Conservation (phyloP, 2,888 invertebrate genomes). For the Erannis defoliaria region DNA sequence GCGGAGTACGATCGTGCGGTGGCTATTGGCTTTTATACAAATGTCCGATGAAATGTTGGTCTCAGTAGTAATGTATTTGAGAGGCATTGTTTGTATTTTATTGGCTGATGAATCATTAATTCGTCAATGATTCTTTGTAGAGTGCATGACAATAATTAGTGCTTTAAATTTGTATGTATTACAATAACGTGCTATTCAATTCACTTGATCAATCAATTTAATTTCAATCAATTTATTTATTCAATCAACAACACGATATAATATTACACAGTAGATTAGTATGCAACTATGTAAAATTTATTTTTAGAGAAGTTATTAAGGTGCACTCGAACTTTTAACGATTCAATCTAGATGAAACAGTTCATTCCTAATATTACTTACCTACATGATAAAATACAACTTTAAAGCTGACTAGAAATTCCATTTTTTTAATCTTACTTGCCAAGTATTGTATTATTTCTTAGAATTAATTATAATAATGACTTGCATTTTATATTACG, state of each 20-base stretch:
- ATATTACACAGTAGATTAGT: not conserved
- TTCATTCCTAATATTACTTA: slow-evolving; percentile 54
- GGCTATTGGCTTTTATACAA: slow-evolving; percentile 45
- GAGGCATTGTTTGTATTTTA: slow-evolving; percentile 50
- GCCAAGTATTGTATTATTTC: slow-evolving; percentile 71
- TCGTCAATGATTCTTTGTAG: slow-evolving; percentile 56
- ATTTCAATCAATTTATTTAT: too few species aligned
- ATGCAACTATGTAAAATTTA: not conserved
- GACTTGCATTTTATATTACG: slow-evolving; percentile 62
- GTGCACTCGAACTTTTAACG: slow-evolving; percentile 50
- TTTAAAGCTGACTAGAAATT: slow-evolving; percentile 51
- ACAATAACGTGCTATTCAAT: slow-evolving; percentile 40
- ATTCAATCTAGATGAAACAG: slow-evolving; percentile 25
- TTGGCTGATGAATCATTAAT: slow-evolving; percentile 50
- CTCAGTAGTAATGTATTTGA: slow-evolving; percentile 65
- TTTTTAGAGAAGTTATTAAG: slow-evolving; percentile 34
- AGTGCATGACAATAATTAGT: slow-evolving; percentile 85
- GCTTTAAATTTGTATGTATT: slow-evolving; percentile 68
- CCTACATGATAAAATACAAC: slow-evolving; percentile 33
- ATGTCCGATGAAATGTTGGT: slow-evolving; percentile 65
- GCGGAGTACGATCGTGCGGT: slow-evolving; percentile 44
- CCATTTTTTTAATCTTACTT: slow-evolving; percentile 66
- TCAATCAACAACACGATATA: too few species aligned
- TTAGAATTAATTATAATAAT: slow-evolving; percentile 51
- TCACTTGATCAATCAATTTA: slow-evolving; percentile 17